Percentiles rank a stretch among this genome's conserved stretches.
Evolutionary conservation across 1,140 invertebrate species (phyloP).

Genomic region (Mesaphorura yosii): DNA sequence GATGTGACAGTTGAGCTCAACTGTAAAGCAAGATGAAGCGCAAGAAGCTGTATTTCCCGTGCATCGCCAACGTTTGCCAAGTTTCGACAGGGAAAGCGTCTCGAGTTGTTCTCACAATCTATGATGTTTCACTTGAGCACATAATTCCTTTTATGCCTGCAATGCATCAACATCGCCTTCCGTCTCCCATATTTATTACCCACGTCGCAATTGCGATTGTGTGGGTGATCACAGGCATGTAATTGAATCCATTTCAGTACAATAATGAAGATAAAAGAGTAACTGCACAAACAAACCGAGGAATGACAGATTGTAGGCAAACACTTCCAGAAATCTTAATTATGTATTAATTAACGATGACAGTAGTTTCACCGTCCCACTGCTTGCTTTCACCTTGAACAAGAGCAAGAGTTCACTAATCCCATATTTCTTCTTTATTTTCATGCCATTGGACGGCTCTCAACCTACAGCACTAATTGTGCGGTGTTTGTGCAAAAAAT

Average conservation of each 20-base stretch:
- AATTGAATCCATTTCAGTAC: neutral
- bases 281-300: too few relatives aligned
- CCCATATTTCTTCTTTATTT: too few relatives aligned
- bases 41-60: neutral
- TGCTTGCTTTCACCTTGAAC: too few relatives aligned
- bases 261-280: neutral
- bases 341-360: too few relatives aligned
- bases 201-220: neutral
- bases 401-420: too few relatives aligned
- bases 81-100: too few relatives aligned
- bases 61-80: too few relatives aligned
- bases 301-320: too few relatives aligned
- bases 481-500: conserved; percentile 73
- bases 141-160: neutral
- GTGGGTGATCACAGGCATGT: neutral
- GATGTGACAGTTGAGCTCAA: conserved; percentile 16
- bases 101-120: neutral
- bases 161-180: neutral
- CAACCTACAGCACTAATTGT: conserved; percentile 69
- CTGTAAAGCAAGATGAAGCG: conserved; percentile 13
- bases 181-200: neutral
- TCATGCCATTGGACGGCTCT: too few relatives aligned
- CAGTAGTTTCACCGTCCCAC: too few relatives aligned
- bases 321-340: too few relatives aligned
- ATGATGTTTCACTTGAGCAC: neutral